These are phyloP conservation scores for Cygnus buccinator DNA, from an alignment of 2,113 vertebrate genomes.

Conservation along the genomic window DNA sequence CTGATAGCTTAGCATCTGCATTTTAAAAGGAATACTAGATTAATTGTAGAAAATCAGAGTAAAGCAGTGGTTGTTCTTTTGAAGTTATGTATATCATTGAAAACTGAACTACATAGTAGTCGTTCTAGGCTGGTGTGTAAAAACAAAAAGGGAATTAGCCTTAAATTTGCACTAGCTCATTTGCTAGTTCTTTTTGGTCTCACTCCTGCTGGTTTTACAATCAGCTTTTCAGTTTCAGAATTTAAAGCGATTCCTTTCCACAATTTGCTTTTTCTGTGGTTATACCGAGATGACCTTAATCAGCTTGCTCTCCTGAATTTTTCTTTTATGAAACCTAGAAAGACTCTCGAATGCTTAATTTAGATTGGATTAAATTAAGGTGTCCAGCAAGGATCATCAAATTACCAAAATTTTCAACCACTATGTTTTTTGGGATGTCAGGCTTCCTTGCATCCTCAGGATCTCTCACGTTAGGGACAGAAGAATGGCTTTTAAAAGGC, in stretches of 20 bases:
- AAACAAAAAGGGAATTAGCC: background rate
- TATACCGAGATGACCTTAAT: background rate
- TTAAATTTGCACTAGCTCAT: background rate
- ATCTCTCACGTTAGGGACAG: background rate
- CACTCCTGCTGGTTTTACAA: background rate
- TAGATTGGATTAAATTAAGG: background rate
- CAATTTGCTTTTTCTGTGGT: background rate
- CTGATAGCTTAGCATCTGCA: background rate
- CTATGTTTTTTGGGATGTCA: background rate
- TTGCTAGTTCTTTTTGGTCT: background rate
- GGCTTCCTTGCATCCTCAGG: background rate
- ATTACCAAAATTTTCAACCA: background rate
- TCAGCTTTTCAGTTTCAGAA: background rate
- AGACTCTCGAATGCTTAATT: background rate
- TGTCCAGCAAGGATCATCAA: background rate
- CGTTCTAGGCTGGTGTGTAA: background rate
- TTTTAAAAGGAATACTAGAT: slow-evolving; percentile 29
- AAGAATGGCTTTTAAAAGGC: background rate
- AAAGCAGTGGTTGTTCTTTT: background rate
- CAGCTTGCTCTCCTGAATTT: background rate
- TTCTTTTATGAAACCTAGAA: background rate
- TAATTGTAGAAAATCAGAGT: background rate
- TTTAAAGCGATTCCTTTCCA: background rate
- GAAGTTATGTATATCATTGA: background rate
- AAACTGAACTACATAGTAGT: background rate